Evolutionary conservation across 2,888 invertebrate species (phyloP).

Genomic region (Nudaria mundana): DNA sequence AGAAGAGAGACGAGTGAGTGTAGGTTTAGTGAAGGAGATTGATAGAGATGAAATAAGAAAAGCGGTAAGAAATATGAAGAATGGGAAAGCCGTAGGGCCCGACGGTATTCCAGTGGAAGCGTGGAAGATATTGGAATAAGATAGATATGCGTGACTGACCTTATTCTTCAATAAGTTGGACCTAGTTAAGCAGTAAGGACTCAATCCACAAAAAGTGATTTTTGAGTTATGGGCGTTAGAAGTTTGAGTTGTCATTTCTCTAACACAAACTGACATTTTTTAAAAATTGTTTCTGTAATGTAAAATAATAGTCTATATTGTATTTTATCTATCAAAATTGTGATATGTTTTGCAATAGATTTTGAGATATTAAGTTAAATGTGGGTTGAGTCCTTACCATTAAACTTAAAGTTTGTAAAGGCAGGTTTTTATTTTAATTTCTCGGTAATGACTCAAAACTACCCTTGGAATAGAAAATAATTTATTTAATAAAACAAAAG

Average conservation of each 20-base stretch:
- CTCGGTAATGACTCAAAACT: conserved; percentile 1
- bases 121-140: no score
- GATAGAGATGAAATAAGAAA: no score
- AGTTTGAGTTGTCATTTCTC: conserved; percentile 5
- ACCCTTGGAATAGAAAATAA: neutral
- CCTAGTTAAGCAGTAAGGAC: conserved; percentile 6
- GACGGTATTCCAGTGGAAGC: no score
- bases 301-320: conserved; percentile 2
- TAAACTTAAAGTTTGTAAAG: conserved; percentile 5
- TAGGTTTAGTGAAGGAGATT: no score
- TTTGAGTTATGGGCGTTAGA: conserved; percentile 4
- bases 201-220: conserved; percentile 5
- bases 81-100: no score
- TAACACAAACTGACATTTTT: neutral
- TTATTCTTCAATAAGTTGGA: neutral
- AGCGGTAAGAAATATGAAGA: no score
- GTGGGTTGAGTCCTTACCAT: conserved; percentile 5
- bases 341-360: conserved; percentile 4
- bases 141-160: no score
- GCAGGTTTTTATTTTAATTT: neutral
- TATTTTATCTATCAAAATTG: conserved; percentile 3
- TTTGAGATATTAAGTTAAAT: conserved; percentile 6
- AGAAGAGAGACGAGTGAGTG: no score
- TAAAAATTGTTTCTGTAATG: neutral
- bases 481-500: neutral